A percentile compares a stretch with the other conserved stretches of the same genome.
phyloP scores from a whole-genome alignment of 2,113 vertebrate species.

The Chaenogobius annularis region DNA sequence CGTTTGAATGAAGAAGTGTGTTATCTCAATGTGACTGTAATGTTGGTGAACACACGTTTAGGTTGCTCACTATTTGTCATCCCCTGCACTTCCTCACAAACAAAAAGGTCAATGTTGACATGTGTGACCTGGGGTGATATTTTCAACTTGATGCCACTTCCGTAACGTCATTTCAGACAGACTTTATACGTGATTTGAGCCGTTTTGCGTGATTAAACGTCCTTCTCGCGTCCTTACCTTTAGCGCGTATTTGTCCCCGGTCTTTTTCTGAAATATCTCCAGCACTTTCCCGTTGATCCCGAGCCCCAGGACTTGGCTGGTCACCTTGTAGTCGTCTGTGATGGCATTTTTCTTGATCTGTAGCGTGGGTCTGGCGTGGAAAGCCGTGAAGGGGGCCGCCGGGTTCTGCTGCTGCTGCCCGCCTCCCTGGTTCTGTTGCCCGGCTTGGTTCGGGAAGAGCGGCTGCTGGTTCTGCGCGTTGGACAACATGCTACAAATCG shows the following conservation, averaged over 20 bases:
- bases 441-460: slow-evolving; percentile 72
- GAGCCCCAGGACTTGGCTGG: slow-evolving; percentile 90
- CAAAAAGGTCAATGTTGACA: neutral
- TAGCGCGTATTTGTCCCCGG: slow-evolving; percentile 88
- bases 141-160: neutral
- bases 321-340: slow-evolving; percentile 95
- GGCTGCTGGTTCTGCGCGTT: slow-evolving; percentile 83
- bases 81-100: neutral
- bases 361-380: slow-evolving; percentile 79
- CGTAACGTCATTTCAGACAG: neutral
- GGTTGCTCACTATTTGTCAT: neutral
- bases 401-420: slow-evolving; percentile 71
- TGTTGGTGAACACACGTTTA: neutral
- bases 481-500: slow-evolving; percentile 77
- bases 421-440: slow-evolving; percentile 67
- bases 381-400: slow-evolving; percentile 71
- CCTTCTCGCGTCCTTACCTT: slow-evolving; percentile 77
- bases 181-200: neutral
- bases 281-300: slow-evolving; percentile 96
- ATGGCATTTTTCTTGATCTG: slow-evolving; percentile 93
- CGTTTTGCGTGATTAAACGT: neutral
- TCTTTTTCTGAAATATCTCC: slow-evolving; percentile 89
- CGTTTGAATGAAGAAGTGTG: too few species aligned
- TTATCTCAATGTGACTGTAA: too few species aligned
- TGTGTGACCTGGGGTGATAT: neutral